Percentiles rank a stretch among this genome's conserved stretches.
Conservation (phyloP, 2,797 vertebrate species). For the Pachyuromys duprasi region DNA sequence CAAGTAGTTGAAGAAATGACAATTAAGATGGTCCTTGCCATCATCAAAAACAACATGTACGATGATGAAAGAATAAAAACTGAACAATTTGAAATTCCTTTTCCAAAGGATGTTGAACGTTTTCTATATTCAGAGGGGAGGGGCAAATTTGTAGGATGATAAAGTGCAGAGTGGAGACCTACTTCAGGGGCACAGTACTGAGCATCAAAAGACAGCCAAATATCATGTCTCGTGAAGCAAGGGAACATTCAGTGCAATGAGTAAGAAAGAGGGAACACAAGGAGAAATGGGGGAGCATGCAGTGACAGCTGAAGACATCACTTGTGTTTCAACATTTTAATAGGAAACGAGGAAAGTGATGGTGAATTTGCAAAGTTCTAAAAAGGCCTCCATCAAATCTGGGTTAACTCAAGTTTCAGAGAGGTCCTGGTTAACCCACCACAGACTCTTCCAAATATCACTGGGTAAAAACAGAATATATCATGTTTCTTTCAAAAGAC, state of each 20-base stretch:
- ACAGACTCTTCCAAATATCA: not conserved
- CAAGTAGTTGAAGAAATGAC: not conserved
- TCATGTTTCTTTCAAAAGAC: not conserved
- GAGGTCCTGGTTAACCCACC: not conserved
- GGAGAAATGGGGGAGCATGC: not conserved
- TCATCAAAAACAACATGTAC: not conserved
- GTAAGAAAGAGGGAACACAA: not conserved
- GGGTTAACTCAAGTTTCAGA: not conserved
- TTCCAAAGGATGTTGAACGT: not conserved
- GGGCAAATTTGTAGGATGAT: not conserved
- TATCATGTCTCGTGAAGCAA: not conserved
- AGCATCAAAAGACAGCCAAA: not conserved
- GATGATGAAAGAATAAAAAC: not conserved
- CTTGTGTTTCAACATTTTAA: not conserved
- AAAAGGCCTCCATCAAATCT: not conserved
- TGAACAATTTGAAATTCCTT: not conserved
- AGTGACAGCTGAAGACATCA: not conserved
- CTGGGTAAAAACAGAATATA: not conserved
- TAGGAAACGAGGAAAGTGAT: not conserved
- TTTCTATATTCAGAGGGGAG: conserved; percentile 11
- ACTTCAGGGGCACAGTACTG: not conserved
- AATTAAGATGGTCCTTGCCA: not conserved
- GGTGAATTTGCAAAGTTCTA: not conserved
- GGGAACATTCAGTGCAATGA: not conserved
- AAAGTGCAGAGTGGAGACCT: not conserved